These are phyloP conservation scores for Xenops minutus DNA, from an alignment of 2,797 vertebrate species.

Conservation along the genomic window DNA sequence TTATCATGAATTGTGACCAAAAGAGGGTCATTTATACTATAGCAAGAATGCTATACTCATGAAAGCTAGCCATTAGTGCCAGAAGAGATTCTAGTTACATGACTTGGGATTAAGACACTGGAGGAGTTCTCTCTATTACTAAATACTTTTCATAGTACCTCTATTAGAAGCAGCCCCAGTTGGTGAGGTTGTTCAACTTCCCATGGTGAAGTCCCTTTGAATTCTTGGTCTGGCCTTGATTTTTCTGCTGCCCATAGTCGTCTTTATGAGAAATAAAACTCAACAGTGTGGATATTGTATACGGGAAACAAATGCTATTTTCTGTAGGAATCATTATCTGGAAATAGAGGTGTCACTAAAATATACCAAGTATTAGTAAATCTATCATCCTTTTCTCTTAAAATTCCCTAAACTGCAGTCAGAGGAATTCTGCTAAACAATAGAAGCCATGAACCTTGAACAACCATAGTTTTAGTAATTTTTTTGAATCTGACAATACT, in stretches of 20 bases:
- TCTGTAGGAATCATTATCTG: neutral
- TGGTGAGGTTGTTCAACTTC: neutral
- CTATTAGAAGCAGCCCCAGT: rapidly evolving
- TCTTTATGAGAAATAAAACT: neutral
- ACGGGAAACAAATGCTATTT: neutral
- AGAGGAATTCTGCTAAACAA: neutral
- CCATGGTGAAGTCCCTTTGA: neutral
- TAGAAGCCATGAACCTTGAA: neutral
- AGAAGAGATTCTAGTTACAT: neutral
- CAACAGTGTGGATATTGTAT: neutral
- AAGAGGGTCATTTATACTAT: neutral
- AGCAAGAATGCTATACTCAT: neutral
- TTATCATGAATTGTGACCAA: neutral
- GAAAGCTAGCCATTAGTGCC: neutral
- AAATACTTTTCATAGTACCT: neutral
- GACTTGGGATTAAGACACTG: neutral
- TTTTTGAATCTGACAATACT: neutral
- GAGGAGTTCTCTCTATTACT: neutral
- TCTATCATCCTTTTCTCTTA: neutral
- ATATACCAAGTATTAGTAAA: neutral
- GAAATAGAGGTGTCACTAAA: neutral
- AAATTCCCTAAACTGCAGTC: neutral
- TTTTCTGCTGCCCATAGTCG: neutral
- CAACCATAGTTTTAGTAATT: neutral
- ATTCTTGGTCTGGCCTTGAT: neutral